Conservation (phyloP, 2,888 invertebrate species). For the Mesochorus sp. region DNA sequence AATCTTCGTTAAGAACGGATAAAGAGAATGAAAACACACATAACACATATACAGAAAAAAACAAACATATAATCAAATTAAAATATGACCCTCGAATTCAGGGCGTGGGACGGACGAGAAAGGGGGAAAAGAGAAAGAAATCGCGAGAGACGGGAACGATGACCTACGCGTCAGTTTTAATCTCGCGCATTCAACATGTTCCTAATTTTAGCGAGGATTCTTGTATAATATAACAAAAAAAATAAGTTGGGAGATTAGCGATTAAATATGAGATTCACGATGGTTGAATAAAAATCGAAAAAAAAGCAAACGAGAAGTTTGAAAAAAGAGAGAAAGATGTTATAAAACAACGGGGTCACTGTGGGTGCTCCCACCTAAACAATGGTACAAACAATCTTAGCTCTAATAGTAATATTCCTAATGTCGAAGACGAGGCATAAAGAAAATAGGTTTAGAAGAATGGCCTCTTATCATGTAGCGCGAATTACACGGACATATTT, state of each 20-base stretch:
- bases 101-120: conserved; percentile 27
- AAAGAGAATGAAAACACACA: conserved; percentile 15
- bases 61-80: conserved; percentile 68
- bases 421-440: conserved; percentile 67
- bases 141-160: conserved; percentile 35
- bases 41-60: conserved; percentile 60
- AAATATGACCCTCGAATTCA: conserved; percentile 50
- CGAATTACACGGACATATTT: conserved; percentile 67
- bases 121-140: conserved; percentile 24
- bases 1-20: conserved; percentile 47
- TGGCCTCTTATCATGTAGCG: conserved; percentile 66
- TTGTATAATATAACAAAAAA: conserved; percentile 56
- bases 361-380: conserved; percentile 78
- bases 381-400: conserved; percentile 81
- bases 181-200: conserved; percentile 60
- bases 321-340: conserved; percentile 42
- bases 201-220: conserved; percentile 65
- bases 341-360: conserved; percentile 69
- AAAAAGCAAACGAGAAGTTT: conserved; percentile 29
- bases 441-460: conserved; percentile 59
- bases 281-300: conserved; percentile 26
- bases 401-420: conserved; percentile 80
- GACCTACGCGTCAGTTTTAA: conserved; percentile 52
- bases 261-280: conserved; percentile 27
- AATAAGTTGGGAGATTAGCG: conserved; percentile 29